phyloP scores from a whole-genome alignment of 2,797 vertebrate species.

The Atherinosoma microstoma region DNA sequence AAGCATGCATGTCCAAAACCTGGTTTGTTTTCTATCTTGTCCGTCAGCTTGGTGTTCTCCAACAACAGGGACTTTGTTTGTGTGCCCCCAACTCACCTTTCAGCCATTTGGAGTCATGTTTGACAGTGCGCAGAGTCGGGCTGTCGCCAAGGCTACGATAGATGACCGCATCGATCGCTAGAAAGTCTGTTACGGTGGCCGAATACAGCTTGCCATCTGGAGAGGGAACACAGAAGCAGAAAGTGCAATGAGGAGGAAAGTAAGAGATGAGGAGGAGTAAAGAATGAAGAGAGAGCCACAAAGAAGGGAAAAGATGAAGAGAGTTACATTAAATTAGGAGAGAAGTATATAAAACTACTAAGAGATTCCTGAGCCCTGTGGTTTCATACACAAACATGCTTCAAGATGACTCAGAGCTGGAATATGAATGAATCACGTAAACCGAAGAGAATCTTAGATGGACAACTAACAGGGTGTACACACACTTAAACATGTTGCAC shows the following conservation, averaged over 20 bases:
- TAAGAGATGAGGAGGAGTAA: constrained; percentile 25
- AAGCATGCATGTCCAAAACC: constrained; percentile 17
- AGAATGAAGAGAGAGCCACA: constrained; percentile 17
- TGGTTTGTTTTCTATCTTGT: constrained; percentile 57
- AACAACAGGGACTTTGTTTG: constrained; percentile 40
- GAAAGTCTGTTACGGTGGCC: constrained; percentile 98
- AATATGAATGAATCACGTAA: constrained; percentile 57
- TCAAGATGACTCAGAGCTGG: constrained; percentile 41
- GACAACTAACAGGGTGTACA: constrained; percentile 59
- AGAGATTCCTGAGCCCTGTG: constrained; percentile 37
- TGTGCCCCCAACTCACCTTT: constrained; percentile 88
- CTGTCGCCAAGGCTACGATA: constrained; percentile 99
- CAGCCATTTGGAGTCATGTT: constrained; percentile 99
- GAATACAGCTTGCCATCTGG: constrained; percentile 98
- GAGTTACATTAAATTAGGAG: constrained; percentile 44
- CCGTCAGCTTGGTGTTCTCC: constrained; percentile 35
- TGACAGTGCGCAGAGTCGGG: constrained; percentile 96
- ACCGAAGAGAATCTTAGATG: constrained; percentile 42
- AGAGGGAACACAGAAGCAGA: constrained; percentile 52
- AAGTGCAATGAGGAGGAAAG: constrained; percentile 47
- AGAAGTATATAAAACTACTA: constrained; percentile 52
- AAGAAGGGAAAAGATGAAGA: constrained; percentile 43
- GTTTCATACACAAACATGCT: constrained; percentile 56
- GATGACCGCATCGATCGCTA: constrained; percentile 98
- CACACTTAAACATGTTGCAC: constrained; percentile 55